These are phyloP conservation scores for Megathymus violae DNA, from an alignment of 1,140 invertebrate genomes.

Conservation along the genomic window DNA sequence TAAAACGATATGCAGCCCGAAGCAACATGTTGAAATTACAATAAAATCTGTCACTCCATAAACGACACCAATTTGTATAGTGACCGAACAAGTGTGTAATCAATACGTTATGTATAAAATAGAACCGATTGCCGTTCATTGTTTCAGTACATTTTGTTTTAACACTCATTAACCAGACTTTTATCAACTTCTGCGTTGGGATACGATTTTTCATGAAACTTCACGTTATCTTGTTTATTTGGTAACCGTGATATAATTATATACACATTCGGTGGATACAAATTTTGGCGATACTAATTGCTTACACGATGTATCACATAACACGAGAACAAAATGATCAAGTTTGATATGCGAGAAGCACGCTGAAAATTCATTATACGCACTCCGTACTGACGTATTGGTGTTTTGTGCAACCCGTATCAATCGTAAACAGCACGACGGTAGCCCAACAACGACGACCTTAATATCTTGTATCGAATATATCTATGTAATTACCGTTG, in stretches of 20 bases:
- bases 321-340: background rate
- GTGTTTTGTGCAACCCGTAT: conserved; percentile 12
- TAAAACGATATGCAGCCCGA: background rate
- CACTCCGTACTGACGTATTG: conserved; percentile 11
- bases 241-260: background rate
- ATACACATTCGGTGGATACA: too few species aligned
- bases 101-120: background rate
- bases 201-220: background rate
- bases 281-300: too few species aligned
- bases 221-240: background rate
- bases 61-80: background rate
- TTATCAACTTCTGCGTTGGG: too few species aligned
- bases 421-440: background rate
- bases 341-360: conserved; percentile 17
- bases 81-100: conserved; percentile 4
- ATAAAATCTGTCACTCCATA: conserved; percentile 10
- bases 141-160: background rate
- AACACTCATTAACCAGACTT: background rate
- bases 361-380: conserved; percentile 31
- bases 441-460: background rate
- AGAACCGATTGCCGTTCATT: background rate
- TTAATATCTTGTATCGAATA: background rate
- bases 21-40: background rate
- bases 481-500: conserved; percentile 9
- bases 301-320: background rate